Evolutionary conservation across 2,113 vertebrate species (phyloP).

Genomic region (Petrocephalus microphthalmus): DNA sequence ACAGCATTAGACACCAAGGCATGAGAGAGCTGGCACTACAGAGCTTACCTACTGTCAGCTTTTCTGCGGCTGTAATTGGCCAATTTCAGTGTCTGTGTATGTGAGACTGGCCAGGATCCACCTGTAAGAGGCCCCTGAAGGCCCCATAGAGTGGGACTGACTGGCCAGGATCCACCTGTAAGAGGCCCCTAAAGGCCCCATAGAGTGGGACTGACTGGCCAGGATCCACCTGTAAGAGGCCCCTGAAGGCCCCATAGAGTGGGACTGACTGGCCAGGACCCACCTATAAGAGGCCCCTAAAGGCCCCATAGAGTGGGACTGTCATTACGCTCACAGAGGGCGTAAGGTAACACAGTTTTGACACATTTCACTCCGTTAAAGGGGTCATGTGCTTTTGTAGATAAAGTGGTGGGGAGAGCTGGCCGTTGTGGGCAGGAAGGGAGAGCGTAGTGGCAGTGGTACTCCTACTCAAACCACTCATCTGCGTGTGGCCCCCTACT

Average conservation of each 20-base stretch:
- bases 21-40: not conserved
- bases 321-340: not conserved
- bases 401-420: not conserved
- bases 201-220: no score
- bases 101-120: not conserved
- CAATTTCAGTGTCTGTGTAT: not conserved
- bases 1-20: not conserved
- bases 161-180: not conserved
- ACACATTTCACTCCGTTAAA: no score
- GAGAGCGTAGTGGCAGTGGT: not conserved
- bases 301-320: not conserved
- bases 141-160: no score
- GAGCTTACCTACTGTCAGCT: not conserved
- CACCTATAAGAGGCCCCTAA: not conserved
- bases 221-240: no score
- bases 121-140: no score
- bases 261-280: not conserved
- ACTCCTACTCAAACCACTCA: not conserved
- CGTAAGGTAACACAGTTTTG: no score
- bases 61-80: not conserved
- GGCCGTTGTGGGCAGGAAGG: not conserved
- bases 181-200: no score
- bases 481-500: not conserved
- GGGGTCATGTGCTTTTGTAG: no score
- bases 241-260: no score